A percentile compares a stretch with the other conserved stretches of the same genome.
Evolutionary conservation across 2,888 invertebrate genomes (phyloP).

Genomic region (Dasysyrphus tricinctus): DNA sequence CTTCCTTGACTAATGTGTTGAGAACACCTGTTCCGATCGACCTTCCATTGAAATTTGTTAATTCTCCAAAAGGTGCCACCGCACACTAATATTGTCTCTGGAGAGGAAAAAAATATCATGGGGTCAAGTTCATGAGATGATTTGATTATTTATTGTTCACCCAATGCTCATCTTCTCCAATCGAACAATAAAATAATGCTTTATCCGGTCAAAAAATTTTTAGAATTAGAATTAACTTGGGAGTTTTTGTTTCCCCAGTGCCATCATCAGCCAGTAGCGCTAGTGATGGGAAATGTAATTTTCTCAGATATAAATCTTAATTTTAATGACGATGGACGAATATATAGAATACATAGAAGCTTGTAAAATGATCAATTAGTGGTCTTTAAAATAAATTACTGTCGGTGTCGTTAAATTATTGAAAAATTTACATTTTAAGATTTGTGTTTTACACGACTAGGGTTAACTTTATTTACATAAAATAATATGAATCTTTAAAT

Average conservation of each 20-base stretch:
- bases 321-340: conserved; percentile 1
- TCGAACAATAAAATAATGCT: background rate
- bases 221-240: background rate
- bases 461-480: background rate
- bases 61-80: conserved; percentile 45
- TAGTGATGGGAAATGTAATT: background rate
- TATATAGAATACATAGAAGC: background rate
- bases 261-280: background rate
- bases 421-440: conserved; percentile 6
- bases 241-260: no score
- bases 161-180: background rate
- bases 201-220: conserved; percentile 9
- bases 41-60: conserved; percentile 60
- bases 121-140: conserved; percentile 70
- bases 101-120: conserved; percentile 43
- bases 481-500: background rate
- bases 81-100: conserved; percentile 25
- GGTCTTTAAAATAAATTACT: conserved; percentile 18
- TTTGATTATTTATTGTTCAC: conserved; percentile 24
- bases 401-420: background rate
- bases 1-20: conserved; percentile 68
- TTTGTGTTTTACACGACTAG: background rate
- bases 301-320: background rate
- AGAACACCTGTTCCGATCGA: conserved; percentile 65
- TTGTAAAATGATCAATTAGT: conserved; percentile 27